Conservation (phyloP, 2,113 vertebrate genomes). For the Paracanthobrama guichenoti region DNA sequence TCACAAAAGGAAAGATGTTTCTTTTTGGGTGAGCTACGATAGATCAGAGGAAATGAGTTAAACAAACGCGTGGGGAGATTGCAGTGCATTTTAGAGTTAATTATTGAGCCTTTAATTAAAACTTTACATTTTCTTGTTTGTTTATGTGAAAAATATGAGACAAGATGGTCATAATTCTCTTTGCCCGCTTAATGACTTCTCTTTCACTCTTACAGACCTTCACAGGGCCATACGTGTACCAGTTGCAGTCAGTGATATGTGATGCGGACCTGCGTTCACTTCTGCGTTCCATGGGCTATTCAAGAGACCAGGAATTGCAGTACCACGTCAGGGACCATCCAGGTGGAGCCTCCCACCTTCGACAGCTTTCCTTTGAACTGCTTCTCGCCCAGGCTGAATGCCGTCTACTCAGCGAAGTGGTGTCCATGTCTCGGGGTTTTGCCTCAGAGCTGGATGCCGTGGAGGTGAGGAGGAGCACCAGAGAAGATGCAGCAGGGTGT, state of each 20-base stretch:
- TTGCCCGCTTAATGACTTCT: neutral
- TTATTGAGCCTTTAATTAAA: neutral
- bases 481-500: slow-evolving; percentile 86
- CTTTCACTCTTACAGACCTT: slow-evolving; percentile 81
- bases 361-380: slow-evolving; percentile 91
- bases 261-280: slow-evolving; percentile 87
- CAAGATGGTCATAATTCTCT: neutral
- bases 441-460: slow-evolving; percentile 87
- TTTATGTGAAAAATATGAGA: neutral
- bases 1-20: neutral
- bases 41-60: neutral
- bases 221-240: slow-evolving; percentile 96
- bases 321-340: slow-evolving; percentile 73
- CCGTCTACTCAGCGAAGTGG: slow-evolving; percentile 89
- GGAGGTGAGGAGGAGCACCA: slow-evolving; percentile 81
- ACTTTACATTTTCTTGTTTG: neutral
- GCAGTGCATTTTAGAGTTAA: neutral
- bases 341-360: slow-evolving; percentile 80
- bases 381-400: slow-evolving; percentile 94
- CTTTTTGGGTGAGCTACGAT: neutral
- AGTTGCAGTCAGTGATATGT: slow-evolving; percentile 86
- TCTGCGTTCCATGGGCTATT: slow-evolving; percentile 89
- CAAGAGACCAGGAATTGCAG: slow-evolving; percentile 82
- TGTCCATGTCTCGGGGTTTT: slow-evolving; percentile 87
- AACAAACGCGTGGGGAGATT: neutral